These are phyloP conservation scores for Aphelenchoides fujianensis DNA, from an alignment of 1,140 invertebrate species.

Conservation along the genomic window DNA sequence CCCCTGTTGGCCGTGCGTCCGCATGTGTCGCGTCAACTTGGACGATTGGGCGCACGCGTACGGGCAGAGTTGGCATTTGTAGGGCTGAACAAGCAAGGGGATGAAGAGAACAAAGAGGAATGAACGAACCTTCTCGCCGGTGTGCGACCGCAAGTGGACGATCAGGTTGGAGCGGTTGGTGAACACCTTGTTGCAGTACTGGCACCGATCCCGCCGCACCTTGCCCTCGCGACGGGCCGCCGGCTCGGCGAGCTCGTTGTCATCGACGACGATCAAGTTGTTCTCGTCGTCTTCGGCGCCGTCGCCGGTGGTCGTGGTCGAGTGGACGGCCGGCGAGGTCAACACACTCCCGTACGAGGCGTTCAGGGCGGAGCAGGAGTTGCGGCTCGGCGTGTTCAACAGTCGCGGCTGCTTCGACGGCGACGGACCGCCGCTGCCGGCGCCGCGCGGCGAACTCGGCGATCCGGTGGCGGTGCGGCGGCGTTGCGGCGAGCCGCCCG, in stretches of 20 bases:
- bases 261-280: constrained; percentile 47
- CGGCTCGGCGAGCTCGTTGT: constrained; percentile 51
- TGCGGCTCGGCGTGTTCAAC: constrained; percentile 36
- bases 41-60: constrained; percentile 99
- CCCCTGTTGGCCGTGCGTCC: constrained; percentile 93
- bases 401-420: constrained; percentile 26
- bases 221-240: constrained; percentile 55
- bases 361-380: constrained; percentile 28
- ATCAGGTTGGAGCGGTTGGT: constrained; percentile 73
- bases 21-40: constrained; percentile 98
- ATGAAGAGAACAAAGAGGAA: too few relatives aligned
- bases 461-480: constrained; percentile 11
- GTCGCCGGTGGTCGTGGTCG: constrained; percentile 30
- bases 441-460: background rate
- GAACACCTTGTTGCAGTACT: constrained; percentile 59
- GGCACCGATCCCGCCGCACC: constrained; percentile 57
- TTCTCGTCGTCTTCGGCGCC: constrained; percentile 40
- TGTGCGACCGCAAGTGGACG: constrained; percentile 79
- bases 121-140: constrained; percentile 65
- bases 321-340: constrained; percentile 20
- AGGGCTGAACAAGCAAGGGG: too few relatives aligned
- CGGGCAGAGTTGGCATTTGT: constrained; percentile 96
- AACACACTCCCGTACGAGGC: constrained; percentile 9
- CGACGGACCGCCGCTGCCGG: background rate
- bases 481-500: constrained; percentile 16